phyloP scores from a whole-genome alignment of 2,797 vertebrate genomes.

The Enteromius trimaculatus region DNA sequence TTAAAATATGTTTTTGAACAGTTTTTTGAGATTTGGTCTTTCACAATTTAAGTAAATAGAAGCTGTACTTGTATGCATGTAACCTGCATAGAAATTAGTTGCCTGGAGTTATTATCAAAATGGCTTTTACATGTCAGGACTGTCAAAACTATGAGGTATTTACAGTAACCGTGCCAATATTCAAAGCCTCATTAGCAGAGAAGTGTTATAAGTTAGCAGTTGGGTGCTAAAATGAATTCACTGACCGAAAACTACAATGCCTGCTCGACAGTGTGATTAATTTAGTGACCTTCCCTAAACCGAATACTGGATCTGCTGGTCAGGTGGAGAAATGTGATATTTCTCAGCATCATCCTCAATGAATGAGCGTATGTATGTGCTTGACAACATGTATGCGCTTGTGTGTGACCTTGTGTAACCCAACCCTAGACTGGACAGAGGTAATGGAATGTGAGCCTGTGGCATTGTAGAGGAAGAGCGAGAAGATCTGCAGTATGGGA shows the following conservation, averaged over 20 bases:
- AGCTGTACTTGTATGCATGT: neutral
- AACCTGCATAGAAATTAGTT: neutral
- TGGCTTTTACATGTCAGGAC: neutral
- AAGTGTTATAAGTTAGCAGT: neutral
- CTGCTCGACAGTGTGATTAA: neutral
- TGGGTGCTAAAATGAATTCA: slow-evolving; percentile 10
- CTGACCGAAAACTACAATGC: neutral
- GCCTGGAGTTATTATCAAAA: neutral
- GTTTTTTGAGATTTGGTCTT: neutral
- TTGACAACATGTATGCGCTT: slow-evolving; percentile 43
- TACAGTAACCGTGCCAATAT: slow-evolving; percentile 11
- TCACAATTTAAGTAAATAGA: neutral
- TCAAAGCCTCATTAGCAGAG: slow-evolving; percentile 48
- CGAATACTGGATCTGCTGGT: slow-evolving; percentile 59
- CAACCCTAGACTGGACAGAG: slow-evolving; percentile 47
- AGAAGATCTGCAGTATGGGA: slow-evolving; percentile 37
- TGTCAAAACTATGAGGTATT: neutral
- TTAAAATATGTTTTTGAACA: neutral
- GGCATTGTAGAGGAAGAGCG: slow-evolving; percentile 29
- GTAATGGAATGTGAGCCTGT: slow-evolving; percentile 48
- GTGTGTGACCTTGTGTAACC: slow-evolving; percentile 43
- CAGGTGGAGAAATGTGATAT: slow-evolving; percentile 61
- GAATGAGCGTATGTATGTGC: slow-evolving; percentile 34
- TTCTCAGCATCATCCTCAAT: slow-evolving; percentile 30
- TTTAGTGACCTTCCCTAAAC: slow-evolving; percentile 26